Percentiles rank a stretch among this genome's conserved stretches.
phyloP scores from a whole-genome alignment of 2,113 vertebrate species.

The Solenodon paradoxus region DNA sequence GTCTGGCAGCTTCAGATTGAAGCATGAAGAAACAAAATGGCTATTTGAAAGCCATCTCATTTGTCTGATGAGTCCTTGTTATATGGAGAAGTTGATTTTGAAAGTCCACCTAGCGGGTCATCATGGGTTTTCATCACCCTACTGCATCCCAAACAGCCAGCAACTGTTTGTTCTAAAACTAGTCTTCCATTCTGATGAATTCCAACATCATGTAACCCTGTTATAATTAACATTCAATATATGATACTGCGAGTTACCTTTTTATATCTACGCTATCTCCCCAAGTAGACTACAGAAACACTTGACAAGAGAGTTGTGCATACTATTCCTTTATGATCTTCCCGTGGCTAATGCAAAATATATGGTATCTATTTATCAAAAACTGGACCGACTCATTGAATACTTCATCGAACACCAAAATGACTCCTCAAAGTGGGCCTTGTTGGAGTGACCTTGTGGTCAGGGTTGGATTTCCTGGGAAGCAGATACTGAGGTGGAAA shows the following conservation, averaged over 20 bases:
- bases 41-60: background rate
- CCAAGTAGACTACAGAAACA: background rate
- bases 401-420: background rate
- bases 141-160: background rate
- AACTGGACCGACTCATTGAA: background rate
- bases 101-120: no score
- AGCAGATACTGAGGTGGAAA: background rate
- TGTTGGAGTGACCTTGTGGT: background rate
- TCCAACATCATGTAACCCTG: background rate
- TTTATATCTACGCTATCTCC: background rate
- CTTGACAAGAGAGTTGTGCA: background rate
- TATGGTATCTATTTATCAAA: background rate
- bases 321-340: background rate
- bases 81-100: background rate
- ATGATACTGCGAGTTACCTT: background rate
- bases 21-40: background rate
- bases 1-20: background rate
- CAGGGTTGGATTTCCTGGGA: background rate
- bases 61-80: background rate
- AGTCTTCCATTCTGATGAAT: background rate
- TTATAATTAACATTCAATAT: background rate
- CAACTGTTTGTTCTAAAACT: background rate
- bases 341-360: background rate
- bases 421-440: background rate
- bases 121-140: background rate